Base-by-base conservation (phyloP, 2,888 invertebrate species). In the Gasteruption jaculator region DNA sequence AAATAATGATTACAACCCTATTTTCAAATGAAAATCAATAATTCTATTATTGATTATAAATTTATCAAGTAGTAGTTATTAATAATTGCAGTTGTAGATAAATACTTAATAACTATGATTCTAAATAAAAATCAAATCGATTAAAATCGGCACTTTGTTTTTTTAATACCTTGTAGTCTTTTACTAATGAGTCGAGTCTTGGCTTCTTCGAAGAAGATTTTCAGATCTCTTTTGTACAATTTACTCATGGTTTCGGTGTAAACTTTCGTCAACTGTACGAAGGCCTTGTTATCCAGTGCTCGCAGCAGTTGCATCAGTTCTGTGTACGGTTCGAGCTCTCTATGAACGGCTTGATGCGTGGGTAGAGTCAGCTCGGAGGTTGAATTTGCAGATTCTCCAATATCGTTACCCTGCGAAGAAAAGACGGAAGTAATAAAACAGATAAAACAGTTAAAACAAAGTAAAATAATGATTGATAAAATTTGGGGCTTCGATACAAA, bases 261-360 rank as follows among this genome's bases (percentile, higher is more conserved):
- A 29, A 86, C 88, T 72, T 85, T 85, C 34, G 83, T 81, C 11
- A 95, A 77, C 27, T 85, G 86, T 39, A 81, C 79, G 71, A 90
- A 95, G 0, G 87, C 83, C 61, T 84, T 83, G 41, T 81, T 79
- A 71, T 94, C 91, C 80, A 91, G 85, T 18, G 83, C 83, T 72
- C 90, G 89, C 38, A 90, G 79, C 86, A 94, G 90, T 64, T 88
- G 86, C 89, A 95, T 91, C 50, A 95, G 77, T 54, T 91, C 90
- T 20, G 87, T 84, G 68, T 93, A 94, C 12, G 87, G 86, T 58
- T 80, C 79, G 47, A 97, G 79, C 65, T 93, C 91, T 42, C 83
- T 81, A 73, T 95, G 95, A 54, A 91, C 86, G 32, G 80, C 77
- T 50, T 80, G 77, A 63, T 91, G 86, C 54, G 85, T 83, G 0